phyloP scores from a whole-genome alignment of 2,888 invertebrate species.

The Diadegma fenestrale region DNA sequence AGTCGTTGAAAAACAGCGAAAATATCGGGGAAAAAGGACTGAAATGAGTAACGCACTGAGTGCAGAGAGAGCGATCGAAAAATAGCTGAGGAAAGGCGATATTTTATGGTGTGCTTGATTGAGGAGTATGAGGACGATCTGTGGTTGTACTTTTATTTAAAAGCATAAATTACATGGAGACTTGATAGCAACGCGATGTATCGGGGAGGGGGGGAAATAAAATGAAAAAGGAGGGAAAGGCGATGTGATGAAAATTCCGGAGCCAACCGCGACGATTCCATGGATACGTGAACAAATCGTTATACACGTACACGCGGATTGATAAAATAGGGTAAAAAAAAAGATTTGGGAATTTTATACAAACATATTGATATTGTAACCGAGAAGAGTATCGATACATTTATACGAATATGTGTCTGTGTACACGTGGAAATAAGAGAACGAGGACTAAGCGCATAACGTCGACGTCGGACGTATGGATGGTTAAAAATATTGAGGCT shows the following conservation, averaged over 20 bases:
- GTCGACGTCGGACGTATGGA: constrained; percentile 72
- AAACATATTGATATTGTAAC: background rate
- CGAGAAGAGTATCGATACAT: background rate
- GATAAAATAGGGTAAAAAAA: background rate
- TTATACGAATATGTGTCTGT: background rate
- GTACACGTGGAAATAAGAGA: constrained; percentile 55
- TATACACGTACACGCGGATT: background rate
- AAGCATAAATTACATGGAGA: background rate
- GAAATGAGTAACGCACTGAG: background rate
- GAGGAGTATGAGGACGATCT: background rate
- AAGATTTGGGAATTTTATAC: background rate
- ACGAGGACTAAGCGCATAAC: constrained; percentile 69
- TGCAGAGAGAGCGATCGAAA: background rate
- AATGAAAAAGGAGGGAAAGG: background rate
- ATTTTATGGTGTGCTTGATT: background rate
- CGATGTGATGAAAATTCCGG: background rate
- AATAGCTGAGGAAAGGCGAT: background rate
- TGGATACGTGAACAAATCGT: background rate
- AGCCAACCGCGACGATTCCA: background rate
- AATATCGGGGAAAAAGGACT: background rate
- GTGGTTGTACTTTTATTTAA: background rate
- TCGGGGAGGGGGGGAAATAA: background rate
- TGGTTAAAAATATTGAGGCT: constrained; percentile 74
- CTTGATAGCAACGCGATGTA: background rate
- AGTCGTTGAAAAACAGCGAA: background rate